phyloP scores from a whole-genome alignment of 2,797 vertebrate genomes.

The Apodemus agrarius region DNA sequence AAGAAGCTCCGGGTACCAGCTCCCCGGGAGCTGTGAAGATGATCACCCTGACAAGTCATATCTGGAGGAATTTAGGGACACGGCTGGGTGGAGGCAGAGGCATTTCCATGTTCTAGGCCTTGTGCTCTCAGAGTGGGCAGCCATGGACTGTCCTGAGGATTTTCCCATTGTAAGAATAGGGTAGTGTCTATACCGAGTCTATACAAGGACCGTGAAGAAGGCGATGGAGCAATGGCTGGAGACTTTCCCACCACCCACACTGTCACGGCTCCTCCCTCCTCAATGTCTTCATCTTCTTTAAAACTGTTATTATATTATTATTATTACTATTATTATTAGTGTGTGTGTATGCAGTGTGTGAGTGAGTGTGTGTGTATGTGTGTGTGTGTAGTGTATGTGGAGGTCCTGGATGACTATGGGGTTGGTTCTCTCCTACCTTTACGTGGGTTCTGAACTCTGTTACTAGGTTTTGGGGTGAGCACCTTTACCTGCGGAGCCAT shows the following conservation, averaged over 20 bases:
- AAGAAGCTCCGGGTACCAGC: neutral
- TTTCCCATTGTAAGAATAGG: neutral
- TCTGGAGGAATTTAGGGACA: neutral
- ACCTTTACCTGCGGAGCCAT: neutral
- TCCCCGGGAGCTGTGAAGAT: neutral
- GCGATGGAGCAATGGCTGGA: rapidly evolving
- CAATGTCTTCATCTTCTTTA: neutral
- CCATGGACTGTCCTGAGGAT: neutral
- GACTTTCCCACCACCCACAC: too few species aligned
- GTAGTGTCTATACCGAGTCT: neutral
- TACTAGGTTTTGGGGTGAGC: too few species aligned
- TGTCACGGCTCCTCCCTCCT: too few species aligned
- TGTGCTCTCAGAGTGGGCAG: neutral
- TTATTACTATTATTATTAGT: neutral
- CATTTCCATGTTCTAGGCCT: rapidly evolving
- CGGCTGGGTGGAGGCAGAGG: neutral
- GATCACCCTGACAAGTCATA: neutral
- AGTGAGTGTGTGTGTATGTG: too few species aligned
- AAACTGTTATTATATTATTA: neutral
- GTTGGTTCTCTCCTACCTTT: neutral
- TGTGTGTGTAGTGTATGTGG: neutral
- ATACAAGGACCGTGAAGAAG: neutral
- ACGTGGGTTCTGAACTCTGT: neutral
- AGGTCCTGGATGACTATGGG: neutral
- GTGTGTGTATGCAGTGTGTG: too few species aligned